These are phyloP conservation scores for Aspidoscelis tigris DNA, from an alignment of 2,113 vertebrate genomes.

Conservation along the genomic window DNA sequence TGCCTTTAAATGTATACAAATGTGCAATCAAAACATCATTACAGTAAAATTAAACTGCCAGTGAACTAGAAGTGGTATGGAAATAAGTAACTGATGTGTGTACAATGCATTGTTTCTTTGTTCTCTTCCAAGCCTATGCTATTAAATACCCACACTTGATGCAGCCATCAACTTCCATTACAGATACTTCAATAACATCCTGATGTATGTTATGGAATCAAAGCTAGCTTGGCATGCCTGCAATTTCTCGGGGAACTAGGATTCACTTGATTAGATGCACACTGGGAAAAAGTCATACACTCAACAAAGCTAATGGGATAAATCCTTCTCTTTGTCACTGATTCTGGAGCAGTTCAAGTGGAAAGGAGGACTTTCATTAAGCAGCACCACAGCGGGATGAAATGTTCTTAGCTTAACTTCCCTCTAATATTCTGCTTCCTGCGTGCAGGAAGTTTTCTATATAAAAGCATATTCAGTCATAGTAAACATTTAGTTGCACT, in stretches of 20 bases:
- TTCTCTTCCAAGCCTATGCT: slow-evolving; percentile 31
- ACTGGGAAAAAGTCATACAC: slow-evolving; percentile 13
- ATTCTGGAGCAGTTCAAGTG: too few relatives aligned
- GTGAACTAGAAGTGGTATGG: slow-evolving; percentile 38
- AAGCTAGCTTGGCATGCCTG: slow-evolving; percentile 3
- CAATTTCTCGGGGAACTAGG: slow-evolving; percentile 28
- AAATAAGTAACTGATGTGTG: slow-evolving; percentile 31
- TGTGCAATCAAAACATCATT: slow-evolving; percentile 54
- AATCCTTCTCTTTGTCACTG: neutral
- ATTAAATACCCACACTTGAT: slow-evolving; percentile 9
- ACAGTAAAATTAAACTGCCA: slow-evolving; percentile 55
- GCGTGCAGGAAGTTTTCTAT: neutral
- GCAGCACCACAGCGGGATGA: too few relatives aligned
- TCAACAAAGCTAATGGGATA: neutral
- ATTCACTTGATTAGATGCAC: slow-evolving; percentile 20
- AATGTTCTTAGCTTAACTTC: neutral
- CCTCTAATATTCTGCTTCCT: neutral
- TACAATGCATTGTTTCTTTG: slow-evolving; percentile 37
- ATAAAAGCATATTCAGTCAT: neutral
- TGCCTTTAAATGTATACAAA: slow-evolving; percentile 55
- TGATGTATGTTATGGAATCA: slow-evolving; percentile 7
- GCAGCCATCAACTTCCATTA: slow-evolving; percentile 23
- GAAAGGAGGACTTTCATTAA: neutral
- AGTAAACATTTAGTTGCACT: neutral
- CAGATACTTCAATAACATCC: neutral